These are phyloP conservation scores for Melanotaenia duboulayi DNA, from an alignment of 2,113 vertebrate genomes.

Conservation along the genomic window DNA sequence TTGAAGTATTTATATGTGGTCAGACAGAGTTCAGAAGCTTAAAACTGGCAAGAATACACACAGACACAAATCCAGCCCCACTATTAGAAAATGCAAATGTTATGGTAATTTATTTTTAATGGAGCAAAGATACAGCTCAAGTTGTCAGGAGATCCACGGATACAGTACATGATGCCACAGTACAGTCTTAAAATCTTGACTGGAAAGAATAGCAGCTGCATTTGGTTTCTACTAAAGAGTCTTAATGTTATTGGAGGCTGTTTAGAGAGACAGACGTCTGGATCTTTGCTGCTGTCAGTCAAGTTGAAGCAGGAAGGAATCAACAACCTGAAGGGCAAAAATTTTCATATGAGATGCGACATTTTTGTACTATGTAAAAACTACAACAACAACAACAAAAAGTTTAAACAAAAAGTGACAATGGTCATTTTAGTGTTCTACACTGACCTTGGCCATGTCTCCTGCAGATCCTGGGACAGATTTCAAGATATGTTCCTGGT, in stretches of 20 bases:
- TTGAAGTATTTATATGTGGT: too few species aligned
- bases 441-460: conserved; percentile 88
- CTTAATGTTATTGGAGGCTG: neutral
- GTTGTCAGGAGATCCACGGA: neutral
- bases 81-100: too few species aligned
- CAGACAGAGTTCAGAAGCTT: too few species aligned
- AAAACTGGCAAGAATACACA: too few species aligned
- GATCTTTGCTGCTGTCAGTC: conserved; percentile 72
- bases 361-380: neutral
- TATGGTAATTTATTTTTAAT: neutral
- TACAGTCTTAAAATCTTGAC: neutral
- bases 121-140: conserved; percentile 7
- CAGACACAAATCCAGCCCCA: too few species aligned
- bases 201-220: conserved; percentile 14
- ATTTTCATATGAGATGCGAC: neutral
- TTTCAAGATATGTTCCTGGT: conserved; percentile 84
- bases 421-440: neutral
- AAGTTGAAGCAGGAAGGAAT: conserved; percentile 90
- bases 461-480: conserved; percentile 88
- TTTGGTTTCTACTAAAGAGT: neutral
- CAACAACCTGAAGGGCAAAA: conserved; percentile 83
- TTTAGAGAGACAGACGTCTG: neutral
- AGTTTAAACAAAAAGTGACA: too few species aligned
- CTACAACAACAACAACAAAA: too few species aligned
- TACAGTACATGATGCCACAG: neutral